These are phyloP conservation scores for Sander vitreus DNA, from an alignment of 2,113 vertebrate genomes.

Conservation along the genomic window DNA sequence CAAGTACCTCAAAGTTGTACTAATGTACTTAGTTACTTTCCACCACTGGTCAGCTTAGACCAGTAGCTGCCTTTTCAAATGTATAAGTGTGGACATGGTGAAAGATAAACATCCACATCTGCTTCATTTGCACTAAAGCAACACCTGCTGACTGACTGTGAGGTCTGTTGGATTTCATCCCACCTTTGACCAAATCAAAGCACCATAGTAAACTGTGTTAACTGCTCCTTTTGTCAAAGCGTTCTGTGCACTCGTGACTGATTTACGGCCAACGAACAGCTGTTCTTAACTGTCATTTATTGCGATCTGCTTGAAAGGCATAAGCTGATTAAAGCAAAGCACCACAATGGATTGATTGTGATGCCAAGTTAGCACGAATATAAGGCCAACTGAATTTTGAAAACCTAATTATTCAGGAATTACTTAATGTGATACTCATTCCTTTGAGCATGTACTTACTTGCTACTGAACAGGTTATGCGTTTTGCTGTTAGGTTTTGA, in stretches of 20 bases:
- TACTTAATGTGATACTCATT: background rate
- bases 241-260: constrained; percentile 37
- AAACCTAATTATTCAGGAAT: constrained; percentile 24
- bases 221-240: constrained; percentile 55
- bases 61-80: background rate
- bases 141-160: constrained; percentile 65
- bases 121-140: constrained; percentile 58
- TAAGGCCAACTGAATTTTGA: constrained; percentile 3
- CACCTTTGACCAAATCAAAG: constrained; percentile 59
- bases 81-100: background rate
- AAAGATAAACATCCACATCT: constrained; percentile 58
- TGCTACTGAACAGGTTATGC: background rate
- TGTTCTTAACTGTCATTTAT: constrained; percentile 63
- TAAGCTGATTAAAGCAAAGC: constrained; percentile 47
- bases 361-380: background rate
- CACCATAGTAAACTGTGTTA: constrained; percentile 54
- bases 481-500: background rate
- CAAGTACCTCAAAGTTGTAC: no score
- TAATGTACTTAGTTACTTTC: no score
- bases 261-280: constrained; percentile 51
- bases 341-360: constrained; percentile 41
- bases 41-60: background rate
- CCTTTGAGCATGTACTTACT: constrained; percentile 27
- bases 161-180: background rate
- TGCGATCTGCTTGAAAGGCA: constrained; percentile 43